phyloP scores from a whole-genome alignment of 1,140 invertebrate species.

The Ditylenchus dipsaci region DNA sequence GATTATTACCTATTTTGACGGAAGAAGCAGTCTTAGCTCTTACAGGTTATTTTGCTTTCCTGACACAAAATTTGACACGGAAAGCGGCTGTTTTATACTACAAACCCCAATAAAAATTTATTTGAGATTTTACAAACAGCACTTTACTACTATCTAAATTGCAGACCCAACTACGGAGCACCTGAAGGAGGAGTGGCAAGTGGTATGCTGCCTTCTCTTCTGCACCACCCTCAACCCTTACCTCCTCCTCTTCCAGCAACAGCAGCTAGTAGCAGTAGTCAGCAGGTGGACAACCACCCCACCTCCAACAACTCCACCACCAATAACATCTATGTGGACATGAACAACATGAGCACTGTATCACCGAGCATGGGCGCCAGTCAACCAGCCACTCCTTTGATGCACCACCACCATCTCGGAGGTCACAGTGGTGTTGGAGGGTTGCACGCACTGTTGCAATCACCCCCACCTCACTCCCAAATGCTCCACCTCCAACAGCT shows the following conservation, averaged over 20 bases:
- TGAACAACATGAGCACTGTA: not conserved
- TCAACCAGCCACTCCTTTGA: not conserved
- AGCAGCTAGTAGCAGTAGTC: not conserved
- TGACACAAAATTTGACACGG: too few relatives aligned
- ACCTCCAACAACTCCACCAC: slow-evolving; percentile 3
- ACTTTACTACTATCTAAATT: not conserved
- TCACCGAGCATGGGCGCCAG: not conserved
- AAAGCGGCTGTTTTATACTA: too few relatives aligned
- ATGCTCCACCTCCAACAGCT: not conserved
- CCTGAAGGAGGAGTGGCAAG: not conserved
- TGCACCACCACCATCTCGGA: not conserved
- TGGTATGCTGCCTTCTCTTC: not conserved
- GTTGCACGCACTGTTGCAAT: not conserved
- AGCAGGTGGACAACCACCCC: not conserved
- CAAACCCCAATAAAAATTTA: too few relatives aligned
- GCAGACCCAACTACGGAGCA: not conserved
- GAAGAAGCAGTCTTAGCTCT: too few relatives aligned
- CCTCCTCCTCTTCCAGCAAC: not conserved
- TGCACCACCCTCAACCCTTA: slow-evolving; percentile 3
- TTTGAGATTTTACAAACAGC: not conserved
- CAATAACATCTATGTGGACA: not conserved
- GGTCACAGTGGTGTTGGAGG: not conserved
- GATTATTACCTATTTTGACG: too few relatives aligned
- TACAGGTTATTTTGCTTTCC: too few relatives aligned
- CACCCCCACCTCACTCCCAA: not conserved